Evolutionary conservation across 2,797 vertebrate species (phyloP), one percentile per base, ranked within the genome.

Genomic region (Florisuga fusca): DNA sequence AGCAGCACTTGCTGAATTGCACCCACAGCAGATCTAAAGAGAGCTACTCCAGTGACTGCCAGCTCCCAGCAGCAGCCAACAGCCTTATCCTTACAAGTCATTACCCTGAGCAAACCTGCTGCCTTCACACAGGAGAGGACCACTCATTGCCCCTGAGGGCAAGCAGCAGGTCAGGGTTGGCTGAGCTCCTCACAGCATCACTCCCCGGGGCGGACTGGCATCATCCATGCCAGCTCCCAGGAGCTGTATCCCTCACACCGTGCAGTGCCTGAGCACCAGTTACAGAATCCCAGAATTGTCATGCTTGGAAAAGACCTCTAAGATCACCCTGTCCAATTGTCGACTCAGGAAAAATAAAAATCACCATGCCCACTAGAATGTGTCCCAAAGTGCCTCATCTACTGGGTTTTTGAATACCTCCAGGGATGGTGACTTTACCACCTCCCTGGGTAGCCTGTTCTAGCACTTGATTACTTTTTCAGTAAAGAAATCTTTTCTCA

Each of bases 151-250:
- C 23, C 33, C 48, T 2, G 3, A 25, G 62, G 3, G 3, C 54
- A 31, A 34, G 38, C 3, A 2, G 33, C 33, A 29, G 1, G 4
- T 25, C 25, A 8, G 12, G 13, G 6, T 0, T 17, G 31, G 64
- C 58, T 29, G 53, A 86, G 26, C 57, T 58, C 58, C 58, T 8
- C 8, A 3, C 45, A 34, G 63, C 20, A 18, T 36, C 48, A 50
- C 13, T 27, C 38, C 51, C 41, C 58, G 2, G 17, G 8, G 7
- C 2, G 5, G 34, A 48, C 34, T 29, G 54, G 38, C 46, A 48
- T 21, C 53, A 36, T 10, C 66, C 5, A 0, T 15, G 3, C 0
- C 9, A 41, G 18, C 20, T 1, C 9, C 5, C 4, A 9, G 4
- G 1, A 53, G 54, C 50, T 17, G 43, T 19, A 15, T 3, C 48